phyloP scores from a whole-genome alignment of 2,113 vertebrate genomes.

The Nothocercus nigrocapillus region DNA sequence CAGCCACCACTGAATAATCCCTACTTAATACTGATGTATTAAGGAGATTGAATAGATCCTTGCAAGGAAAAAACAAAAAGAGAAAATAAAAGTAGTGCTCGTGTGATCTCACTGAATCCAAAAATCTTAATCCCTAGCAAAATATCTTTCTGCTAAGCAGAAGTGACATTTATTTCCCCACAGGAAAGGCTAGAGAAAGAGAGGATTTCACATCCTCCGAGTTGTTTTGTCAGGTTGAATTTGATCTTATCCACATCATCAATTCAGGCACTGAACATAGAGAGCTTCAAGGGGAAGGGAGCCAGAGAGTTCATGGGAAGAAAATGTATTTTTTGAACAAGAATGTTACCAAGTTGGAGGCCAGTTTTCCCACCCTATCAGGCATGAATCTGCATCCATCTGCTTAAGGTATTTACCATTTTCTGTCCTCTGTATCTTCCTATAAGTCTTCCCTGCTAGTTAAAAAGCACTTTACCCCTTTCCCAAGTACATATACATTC shows the following conservation, averaged over 20 bases:
- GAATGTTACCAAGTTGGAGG: background rate
- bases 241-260: slow-evolving; percentile 33
- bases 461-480: background rate
- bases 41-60: background rate
- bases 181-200: background rate
- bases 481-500: background rate
- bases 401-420: background rate
- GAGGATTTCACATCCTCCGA: background rate
- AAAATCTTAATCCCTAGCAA: background rate
- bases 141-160: slow-evolving; percentile 2
- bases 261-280: background rate
- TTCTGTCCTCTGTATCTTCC: background rate
- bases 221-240: slow-evolving; percentile 49
- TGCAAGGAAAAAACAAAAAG: background rate
- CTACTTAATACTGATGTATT: background rate
- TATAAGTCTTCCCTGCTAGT: background rate
- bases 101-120: background rate
- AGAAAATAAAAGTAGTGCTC: background rate
- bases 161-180: background rate
- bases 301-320: background rate
- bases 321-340: background rate
- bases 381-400: background rate
- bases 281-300: slow-evolving; percentile 24
- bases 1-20: background rate
- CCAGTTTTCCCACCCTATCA: background rate